A percentile compares a stretch with the other conserved stretches of the same genome.
Evolutionary conservation across 2,888 invertebrate species (phyloP).

Genomic region (Prosapia bicincta): DNA sequence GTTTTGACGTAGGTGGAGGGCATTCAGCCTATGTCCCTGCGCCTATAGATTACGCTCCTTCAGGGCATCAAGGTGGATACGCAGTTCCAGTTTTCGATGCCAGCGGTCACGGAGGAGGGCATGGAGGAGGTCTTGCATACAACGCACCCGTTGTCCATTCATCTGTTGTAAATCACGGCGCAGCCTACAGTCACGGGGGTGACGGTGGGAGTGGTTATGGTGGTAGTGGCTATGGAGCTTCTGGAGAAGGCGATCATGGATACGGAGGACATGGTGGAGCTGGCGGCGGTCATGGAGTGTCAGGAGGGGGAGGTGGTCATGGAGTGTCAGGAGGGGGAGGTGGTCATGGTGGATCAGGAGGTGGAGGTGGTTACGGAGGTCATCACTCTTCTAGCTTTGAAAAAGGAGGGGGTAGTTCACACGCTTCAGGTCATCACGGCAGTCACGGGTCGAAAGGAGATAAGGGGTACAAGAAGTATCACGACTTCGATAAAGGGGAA

Average conservation of each 20-base stretch:
- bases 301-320: not conserved
- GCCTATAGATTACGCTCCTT: not conserved
- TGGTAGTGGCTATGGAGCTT: not conserved
- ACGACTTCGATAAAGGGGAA: slow-evolving; percentile 58
- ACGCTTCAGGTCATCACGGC: slow-evolving; percentile 54
- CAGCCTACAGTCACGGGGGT: not conserved
- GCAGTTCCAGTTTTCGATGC: not conserved
- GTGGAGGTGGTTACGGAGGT: slow-evolving; percentile 19
- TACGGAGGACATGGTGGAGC: not conserved
- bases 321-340: not conserved
- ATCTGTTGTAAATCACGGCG: not conserved
- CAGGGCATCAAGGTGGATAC: not conserved
- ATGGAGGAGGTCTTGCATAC: not conserved
- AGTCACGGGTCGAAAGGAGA: slow-evolving; percentile 59
- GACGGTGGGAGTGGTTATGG: not conserved
- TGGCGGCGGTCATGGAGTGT: not conserved
- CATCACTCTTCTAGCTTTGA: slow-evolving; percentile 26
- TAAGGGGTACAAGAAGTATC: slow-evolving; percentile 59
- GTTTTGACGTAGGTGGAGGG: not conserved
- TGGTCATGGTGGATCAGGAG: not conserved
- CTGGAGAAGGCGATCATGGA: not conserved
- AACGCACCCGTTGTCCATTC: too few species aligned
- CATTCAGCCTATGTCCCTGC: not conserved
- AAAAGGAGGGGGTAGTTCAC: slow-evolving; percentile 55
- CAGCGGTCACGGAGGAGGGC: not conserved